Conservation (phyloP, 2,113 vertebrate species). For the Pterophyllum scalare region DNA sequence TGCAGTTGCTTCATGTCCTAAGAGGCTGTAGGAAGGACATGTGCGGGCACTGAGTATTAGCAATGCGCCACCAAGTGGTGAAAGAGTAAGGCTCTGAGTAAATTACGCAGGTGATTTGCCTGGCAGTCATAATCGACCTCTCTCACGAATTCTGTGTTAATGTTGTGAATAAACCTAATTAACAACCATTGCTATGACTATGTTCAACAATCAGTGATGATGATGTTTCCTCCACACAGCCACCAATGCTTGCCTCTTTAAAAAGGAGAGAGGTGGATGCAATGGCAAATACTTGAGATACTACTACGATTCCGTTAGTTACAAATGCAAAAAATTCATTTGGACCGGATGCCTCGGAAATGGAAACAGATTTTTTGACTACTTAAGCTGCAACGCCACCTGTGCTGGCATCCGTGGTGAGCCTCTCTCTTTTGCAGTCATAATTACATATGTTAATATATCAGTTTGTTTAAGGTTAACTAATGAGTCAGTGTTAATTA, state of each 20-base stretch:
- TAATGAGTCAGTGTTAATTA: neutral
- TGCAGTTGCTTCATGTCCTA: neutral
- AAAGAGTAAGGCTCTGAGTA: neutral
- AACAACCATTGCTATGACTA: neutral
- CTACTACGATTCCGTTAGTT: constrained; percentile 67
- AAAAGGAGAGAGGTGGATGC: constrained; percentile 39
- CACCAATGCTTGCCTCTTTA: constrained; percentile 45
- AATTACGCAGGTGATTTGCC: neutral
- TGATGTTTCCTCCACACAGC: constrained; percentile 50
- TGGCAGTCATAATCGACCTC: neutral
- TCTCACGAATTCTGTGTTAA: neutral
- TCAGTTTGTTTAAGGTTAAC: neutral
- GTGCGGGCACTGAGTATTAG: neutral
- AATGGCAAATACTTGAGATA: constrained; percentile 25
- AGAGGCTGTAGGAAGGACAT: neutral
- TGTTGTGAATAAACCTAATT: neutral
- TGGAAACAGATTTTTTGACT: constrained; percentile 70
- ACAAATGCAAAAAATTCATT: constrained; percentile 70
- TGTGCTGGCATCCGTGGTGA: constrained; percentile 74
- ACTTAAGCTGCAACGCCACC: constrained; percentile 61
- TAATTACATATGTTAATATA: neutral
- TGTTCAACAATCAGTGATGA: neutral
- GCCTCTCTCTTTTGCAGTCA: neutral
- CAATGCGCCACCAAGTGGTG: constrained; percentile 65
- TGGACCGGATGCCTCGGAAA: constrained; percentile 75